phyloP scores from a whole-genome alignment of 2,797 vertebrate genomes.

The Hemibagrus guttatus region DNA sequence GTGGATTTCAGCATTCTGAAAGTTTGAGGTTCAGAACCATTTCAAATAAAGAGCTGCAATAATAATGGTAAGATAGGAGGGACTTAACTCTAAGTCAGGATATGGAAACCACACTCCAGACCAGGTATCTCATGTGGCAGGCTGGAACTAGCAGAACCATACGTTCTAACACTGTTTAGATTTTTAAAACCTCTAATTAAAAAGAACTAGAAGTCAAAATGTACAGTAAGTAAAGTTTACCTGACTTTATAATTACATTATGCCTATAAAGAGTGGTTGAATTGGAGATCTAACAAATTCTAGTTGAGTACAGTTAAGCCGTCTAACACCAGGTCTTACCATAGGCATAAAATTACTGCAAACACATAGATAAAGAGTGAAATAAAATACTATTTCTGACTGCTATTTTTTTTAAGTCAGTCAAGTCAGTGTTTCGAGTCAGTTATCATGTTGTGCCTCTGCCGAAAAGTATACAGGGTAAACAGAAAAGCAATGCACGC shows the following conservation, averaged over 20 bases:
- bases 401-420: background rate
- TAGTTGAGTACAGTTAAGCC: background rate
- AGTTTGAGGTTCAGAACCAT: slow-evolving; percentile 54
- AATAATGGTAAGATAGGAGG: slow-evolving; percentile 43
- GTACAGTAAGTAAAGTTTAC: background rate
- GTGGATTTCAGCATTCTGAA: slow-evolving; percentile 37
- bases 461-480: background rate
- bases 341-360: background rate
- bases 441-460: background rate
- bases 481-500: background rate
- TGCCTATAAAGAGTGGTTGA: background rate
- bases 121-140: slow-evolving; percentile 25
- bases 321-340: background rate
- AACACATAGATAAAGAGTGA: background rate
- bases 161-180: background rate
- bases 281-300: background rate
- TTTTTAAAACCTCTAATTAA: background rate
- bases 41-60: slow-evolving; percentile 47
- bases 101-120: slow-evolving; percentile 46
- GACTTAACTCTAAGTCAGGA: slow-evolving; percentile 41
- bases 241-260: background rate
- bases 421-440: background rate
- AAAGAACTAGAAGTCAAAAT: background rate
- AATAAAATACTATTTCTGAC: background rate
- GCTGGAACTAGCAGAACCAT: background rate